These are phyloP conservation scores for Nebria ingens DNA, from an alignment of 1,140 invertebrate species.

Conservation along the genomic window DNA sequence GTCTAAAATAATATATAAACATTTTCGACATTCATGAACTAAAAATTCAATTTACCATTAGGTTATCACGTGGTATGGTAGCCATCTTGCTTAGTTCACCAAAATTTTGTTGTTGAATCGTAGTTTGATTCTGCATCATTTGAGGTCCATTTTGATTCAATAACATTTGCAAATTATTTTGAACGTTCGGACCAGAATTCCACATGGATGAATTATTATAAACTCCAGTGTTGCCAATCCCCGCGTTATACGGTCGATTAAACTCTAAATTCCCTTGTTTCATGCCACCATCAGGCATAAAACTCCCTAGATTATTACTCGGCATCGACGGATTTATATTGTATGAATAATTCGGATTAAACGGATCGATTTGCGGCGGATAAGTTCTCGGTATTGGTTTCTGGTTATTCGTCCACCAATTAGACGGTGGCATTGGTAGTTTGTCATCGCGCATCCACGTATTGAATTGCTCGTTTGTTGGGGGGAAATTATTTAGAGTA, in stretches of 20 bases:
- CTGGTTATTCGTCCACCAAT: conserved; percentile 2
- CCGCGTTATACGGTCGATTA: neutral
- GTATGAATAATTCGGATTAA: neutral
- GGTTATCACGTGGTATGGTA: neutral
- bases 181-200: neutral
- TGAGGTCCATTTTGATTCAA: neutral
- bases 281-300: neutral
- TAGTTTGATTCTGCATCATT: neutral
- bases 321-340: neutral
- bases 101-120: neutral
- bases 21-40: no score
- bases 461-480: neutral
- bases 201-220: neutral
- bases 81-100: neutral
- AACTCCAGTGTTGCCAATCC: neutral
- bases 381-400: neutral
- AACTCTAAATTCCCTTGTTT: neutral
- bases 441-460: conserved; percentile 3
- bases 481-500: no score
- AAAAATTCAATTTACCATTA: neutral
- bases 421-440: conserved; percentile 10
- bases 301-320: neutral
- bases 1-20: conserved; percentile 9
- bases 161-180: neutral
- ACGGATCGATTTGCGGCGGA: neutral